Conservation (phyloP, 2,888 invertebrate genomes). For the Hypsopygia costalis region DNA sequence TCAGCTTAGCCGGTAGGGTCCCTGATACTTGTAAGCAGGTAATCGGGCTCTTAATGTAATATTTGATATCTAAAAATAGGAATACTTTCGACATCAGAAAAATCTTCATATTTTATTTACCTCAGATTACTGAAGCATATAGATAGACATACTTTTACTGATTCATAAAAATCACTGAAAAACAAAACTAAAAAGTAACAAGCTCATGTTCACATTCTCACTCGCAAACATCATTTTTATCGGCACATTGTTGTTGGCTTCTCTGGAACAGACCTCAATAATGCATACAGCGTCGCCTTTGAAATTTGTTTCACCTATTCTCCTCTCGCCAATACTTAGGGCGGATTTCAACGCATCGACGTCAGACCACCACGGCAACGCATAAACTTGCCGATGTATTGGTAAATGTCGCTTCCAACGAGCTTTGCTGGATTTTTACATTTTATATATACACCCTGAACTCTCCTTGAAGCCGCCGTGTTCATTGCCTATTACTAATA, state of each 20-base stretch:
- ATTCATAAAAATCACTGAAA: too few species aligned
- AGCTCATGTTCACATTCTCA: conserved; percentile 10
- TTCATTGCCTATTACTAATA: too few species aligned
- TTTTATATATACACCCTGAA: too few species aligned
- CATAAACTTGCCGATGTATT: conserved; percentile 32
- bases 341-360: conserved; percentile 26
- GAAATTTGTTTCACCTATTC: conserved; percentile 64
- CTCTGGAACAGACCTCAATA: conserved; percentile 43
- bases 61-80: too few species aligned
- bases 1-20: too few species aligned
- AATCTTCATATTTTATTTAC: too few species aligned
- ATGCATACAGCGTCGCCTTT: conserved; percentile 43
- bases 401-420: conserved; percentile 15
- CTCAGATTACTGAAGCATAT: too few species aligned
- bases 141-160: too few species aligned
- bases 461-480: too few species aligned
- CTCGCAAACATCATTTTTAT: conserved; percentile 63
- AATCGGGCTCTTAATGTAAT: too few species aligned
- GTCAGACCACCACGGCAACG: conserved; percentile 46
- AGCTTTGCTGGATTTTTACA: conserved; percentile 14
- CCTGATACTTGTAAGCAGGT: too few species aligned
- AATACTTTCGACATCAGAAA: too few species aligned
- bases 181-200: conserved; percentile 28
- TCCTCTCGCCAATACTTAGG: conserved; percentile 30
- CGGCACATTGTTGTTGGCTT: conserved; percentile 56